Conservation (phyloP, 2,797 vertebrate genomes). For the Merluccius polli region DNA sequence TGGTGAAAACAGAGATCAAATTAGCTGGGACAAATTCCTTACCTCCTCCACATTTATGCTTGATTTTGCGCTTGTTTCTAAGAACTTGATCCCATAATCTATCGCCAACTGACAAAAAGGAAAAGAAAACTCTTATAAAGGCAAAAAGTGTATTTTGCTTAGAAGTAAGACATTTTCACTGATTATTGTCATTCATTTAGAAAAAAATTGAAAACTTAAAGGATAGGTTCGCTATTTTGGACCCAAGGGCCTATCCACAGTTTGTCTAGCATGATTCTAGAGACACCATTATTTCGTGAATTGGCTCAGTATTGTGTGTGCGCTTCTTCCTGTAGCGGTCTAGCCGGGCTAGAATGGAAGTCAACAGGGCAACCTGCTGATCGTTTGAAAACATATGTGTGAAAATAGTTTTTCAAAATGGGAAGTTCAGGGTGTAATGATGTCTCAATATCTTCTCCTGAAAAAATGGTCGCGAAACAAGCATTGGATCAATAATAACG, state of each 20-base stretch:
- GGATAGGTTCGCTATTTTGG: not conserved
- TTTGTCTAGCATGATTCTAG: not conserved
- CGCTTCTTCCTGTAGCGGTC: too few relatives aligned
- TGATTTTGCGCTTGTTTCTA: conserved; percentile 94
- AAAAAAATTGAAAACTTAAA: too few relatives aligned
- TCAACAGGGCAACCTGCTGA: too few relatives aligned
- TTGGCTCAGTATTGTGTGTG: too few relatives aligned
- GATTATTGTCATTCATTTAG: not conserved
- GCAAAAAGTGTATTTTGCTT: not conserved
- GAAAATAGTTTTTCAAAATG: too few relatives aligned
- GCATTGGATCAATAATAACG: too few relatives aligned
- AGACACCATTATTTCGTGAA: not conserved
- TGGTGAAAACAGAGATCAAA: not conserved
- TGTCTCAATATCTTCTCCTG: too few relatives aligned
- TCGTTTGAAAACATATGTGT: too few relatives aligned
- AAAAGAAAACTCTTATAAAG: conserved; percentile 12
- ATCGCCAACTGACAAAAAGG: conserved; percentile 78
- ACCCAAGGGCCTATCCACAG: not conserved
- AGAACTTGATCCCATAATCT: conserved; percentile 91
- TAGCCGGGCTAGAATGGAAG: too few relatives aligned
- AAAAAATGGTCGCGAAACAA: too few relatives aligned
- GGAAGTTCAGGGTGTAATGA: too few relatives aligned
- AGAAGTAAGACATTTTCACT: not conserved
- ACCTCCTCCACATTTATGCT: conserved; percentile 93
- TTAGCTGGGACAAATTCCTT: conserved; percentile 32